Evolutionary conservation across 2,797 vertebrate genomes (phyloP).

Genomic region (Arctocebus calabarensis): DNA sequence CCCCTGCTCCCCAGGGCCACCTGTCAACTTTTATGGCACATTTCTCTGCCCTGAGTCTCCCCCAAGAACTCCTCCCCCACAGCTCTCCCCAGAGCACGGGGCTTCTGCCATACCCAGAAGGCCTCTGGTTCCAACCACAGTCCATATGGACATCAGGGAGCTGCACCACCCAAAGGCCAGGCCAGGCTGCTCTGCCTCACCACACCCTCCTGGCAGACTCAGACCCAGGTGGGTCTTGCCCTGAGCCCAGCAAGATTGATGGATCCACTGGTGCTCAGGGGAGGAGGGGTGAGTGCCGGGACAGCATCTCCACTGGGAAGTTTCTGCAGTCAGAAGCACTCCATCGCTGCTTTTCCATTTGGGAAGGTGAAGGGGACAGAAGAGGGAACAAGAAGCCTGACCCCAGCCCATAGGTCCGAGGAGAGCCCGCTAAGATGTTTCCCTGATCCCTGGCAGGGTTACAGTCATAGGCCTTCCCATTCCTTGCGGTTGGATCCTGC

Average conservation of each 20-base stretch:
- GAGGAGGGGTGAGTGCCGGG: background rate
- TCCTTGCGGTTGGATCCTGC: accelerated
- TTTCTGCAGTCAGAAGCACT: background rate
- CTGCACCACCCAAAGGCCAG: background rate
- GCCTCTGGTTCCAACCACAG: background rate
- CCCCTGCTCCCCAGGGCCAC: too few relatives aligned
- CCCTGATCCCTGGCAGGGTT: too few relatives aligned
- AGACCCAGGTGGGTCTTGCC: background rate
- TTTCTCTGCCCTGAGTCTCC: background rate
- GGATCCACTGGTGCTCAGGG: background rate
- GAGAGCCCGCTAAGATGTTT: background rate
- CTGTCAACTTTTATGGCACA: too few relatives aligned
- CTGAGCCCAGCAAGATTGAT: background rate
- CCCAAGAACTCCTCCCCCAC: background rate
- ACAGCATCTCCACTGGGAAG: background rate
- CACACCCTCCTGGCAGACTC: background rate
- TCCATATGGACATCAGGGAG: background rate
- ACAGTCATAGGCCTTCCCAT: background rate
- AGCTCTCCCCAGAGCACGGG: background rate
- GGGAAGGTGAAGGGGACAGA: background rate
- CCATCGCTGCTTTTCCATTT: background rate
- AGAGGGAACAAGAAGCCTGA: background rate
- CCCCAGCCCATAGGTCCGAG: too few relatives aligned
- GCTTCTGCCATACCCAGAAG: background rate
- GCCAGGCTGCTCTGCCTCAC: background rate